These are phyloP conservation scores for Trigoniulus corallinus DNA, from an alignment of 1,140 invertebrate genomes.

Conservation along the genomic window DNA sequence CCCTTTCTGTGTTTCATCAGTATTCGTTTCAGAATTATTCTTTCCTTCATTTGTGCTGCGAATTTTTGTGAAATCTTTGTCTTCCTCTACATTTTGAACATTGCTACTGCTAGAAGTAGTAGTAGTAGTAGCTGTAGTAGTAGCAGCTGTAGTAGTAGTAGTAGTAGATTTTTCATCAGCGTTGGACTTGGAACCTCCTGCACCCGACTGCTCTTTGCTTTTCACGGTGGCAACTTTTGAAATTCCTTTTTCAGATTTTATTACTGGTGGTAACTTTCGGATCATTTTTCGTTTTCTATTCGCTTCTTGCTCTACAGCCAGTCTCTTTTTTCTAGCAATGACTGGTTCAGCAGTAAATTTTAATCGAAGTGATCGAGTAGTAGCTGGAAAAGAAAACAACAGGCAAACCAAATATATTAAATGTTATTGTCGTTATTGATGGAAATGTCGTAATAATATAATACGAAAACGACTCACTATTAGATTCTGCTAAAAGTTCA, in stretches of 20 bases:
- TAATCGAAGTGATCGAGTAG: no score
- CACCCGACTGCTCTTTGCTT: no score
- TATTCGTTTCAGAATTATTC: slow-evolving; percentile 8
- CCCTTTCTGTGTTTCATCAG: slow-evolving; percentile 10
- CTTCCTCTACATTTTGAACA: background rate
- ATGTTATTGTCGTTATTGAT: no score
- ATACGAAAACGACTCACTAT: no score
- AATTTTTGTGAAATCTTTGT: background rate
- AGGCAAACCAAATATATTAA: no score
- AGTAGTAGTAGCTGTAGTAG: background rate
- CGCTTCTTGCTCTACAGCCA: slow-evolving; percentile 11
- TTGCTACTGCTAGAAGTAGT: background rate
- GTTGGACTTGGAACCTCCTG: no score
- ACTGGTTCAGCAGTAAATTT: slow-evolving; percentile 20
- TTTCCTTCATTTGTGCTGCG: slow-evolving; percentile 5
- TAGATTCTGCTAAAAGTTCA: slow-evolving; percentile 16
- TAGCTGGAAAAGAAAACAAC: no score
- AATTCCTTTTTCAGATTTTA: background rate
- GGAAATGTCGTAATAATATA: no score
- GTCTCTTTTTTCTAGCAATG: slow-evolving; percentile 16
- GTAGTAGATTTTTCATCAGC: background rate
- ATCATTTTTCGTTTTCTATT: background rate
- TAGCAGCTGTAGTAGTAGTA: background rate
- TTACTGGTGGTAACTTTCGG: background rate
- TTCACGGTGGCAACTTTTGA: background rate